A percentile compares a stretch with the other conserved stretches of the same genome.
Evolutionary conservation across 2,113 vertebrate species (phyloP).

Genomic region (Nerophis lumbriciformis): DNA sequence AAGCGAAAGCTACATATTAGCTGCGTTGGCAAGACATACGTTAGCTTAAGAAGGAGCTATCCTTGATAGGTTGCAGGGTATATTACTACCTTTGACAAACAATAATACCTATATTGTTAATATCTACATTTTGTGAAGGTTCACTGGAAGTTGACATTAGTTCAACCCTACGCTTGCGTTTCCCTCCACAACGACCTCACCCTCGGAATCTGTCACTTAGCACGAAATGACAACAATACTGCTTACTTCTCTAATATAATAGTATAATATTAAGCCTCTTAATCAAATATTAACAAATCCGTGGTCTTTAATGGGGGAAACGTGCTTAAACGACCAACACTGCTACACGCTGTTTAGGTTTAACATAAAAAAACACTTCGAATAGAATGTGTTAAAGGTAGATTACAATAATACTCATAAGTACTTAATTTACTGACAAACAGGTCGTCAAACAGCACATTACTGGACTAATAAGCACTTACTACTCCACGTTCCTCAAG

Average conservation of each 20-base stretch:
- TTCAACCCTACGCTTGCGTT: conserved; percentile 36
- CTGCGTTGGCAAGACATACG: conserved; percentile 1
- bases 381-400: too few relatives aligned
- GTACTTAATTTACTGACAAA: not conserved
- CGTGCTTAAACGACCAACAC: too few relatives aligned
- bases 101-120: not conserved
- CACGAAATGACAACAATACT: conserved; percentile 10
- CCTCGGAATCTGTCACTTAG: conserved; percentile 21
- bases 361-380: too few relatives aligned
- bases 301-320: too few relatives aligned
- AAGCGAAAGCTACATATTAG: not conserved
- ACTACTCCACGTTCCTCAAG: conserved; percentile 68
- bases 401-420: too few relatives aligned
- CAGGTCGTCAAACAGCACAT: conserved; percentile 2
- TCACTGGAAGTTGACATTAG: conserved; percentile 2
- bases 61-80: not conserved
- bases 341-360: too few relatives aligned
- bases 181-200: conserved; percentile 69
- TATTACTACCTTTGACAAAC: not conserved
- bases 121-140: not conserved
- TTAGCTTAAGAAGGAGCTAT: conserved; percentile 24
- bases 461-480: conserved; percentile 59
- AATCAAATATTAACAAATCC: too few relatives aligned
- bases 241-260: not conserved
- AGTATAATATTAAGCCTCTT: too few relatives aligned